Base-by-base conservation (phyloP, 2,113 vertebrate species). In the Sciurus niger region DNA sequence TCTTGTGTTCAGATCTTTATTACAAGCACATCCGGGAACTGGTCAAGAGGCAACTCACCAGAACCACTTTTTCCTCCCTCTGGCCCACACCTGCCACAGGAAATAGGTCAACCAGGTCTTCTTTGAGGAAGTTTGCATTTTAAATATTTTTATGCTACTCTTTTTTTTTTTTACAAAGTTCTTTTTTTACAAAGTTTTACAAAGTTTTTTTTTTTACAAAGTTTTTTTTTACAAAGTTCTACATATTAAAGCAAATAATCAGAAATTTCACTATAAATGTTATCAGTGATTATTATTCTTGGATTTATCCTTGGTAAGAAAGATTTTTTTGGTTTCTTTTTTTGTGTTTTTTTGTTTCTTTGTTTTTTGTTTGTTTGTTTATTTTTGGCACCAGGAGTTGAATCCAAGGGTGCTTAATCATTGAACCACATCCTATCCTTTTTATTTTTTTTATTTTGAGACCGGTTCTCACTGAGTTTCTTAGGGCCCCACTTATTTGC, bases 251-350 rank as follows among this genome's bases (percentile, higher is more conserved):
- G 48, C 40, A 89, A 84, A 85, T 72, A 82, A 22, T 80, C 9
- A 83, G 67, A 51, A 94, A 87, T 55, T 78, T 30, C 24, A 79
- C 34, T 92, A 65, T 58, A 72, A 93, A 73, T 17, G 80, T 77
- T 72, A 90, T 67, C 20, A 93, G 6, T 73, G 78, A 76, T 53
- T 79, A 51, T 51, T 85, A 85, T 74, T 74, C 24, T 43, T 48
- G 7, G 16, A 78, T 58, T 92, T 77, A 46, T 88, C 25, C 65
- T 90, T 78, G 80, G 11, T 74, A 91, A 65, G 43, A 58, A 88
- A 70, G 28, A 9, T 78, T 25, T 40, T 18, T 55, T 16, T 55
- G 53, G 6, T 6, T 58, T 6, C 20, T 8, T 17, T 58, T 20
- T 58, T 20, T 55, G 55, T 55, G 55, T 58, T 58, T 24, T 20